Base-by-base conservation (phyloP, 2,113 vertebrate species). In the Pelobates fuscus region DNA sequence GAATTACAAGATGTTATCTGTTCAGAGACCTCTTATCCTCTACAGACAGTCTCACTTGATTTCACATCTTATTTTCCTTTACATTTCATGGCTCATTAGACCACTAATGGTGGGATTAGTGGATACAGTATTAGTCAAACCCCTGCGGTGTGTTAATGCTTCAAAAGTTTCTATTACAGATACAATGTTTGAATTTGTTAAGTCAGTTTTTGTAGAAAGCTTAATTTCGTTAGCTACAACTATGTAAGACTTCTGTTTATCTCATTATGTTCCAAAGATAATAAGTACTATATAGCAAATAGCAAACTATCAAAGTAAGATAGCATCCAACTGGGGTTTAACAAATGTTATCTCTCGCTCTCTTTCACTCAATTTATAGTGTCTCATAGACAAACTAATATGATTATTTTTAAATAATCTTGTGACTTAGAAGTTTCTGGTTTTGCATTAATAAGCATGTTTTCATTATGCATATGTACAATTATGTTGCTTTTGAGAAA, bases 51-150 rank as follows among this genome's bases (percentile, higher is more conserved):
- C 37, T 77, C 73, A 77, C 26, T 77, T 77, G 73, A 60, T 68
- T 77, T 77, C 64, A 61, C 73, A 59, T 30, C 41, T 67, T 52
- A 52, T 77, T 41, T 37, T 66, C 26, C 71, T 64, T 21, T 52
- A 66, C 43, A 24, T 77, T 67, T 77, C 73, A 77, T 68, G 73
- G 37, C 73, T 77, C 73, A 77, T 77, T 77, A 77, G 64, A n/a
- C 65, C 15, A 61, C 73, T 77, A 77, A 77, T 77, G 73, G 65
- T 52, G 73, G 73, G 73, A 77, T 77, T 77, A 77, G 65, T 49
- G 30, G 43, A 67, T 77, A 59, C 37, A 55, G 54, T 67, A 67
- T 52, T 52, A 30, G 37, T 46, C 54, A 32, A 24, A 77, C 73
- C 65, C 73, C 73, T 61, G 65, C 18, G 21, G 73, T 68, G 73